Percentiles rank a stretch among this genome's conserved stretches.
Evolutionary conservation across 2,888 invertebrate species (phyloP).

Genomic region (Endotricha flammealis): DNA sequence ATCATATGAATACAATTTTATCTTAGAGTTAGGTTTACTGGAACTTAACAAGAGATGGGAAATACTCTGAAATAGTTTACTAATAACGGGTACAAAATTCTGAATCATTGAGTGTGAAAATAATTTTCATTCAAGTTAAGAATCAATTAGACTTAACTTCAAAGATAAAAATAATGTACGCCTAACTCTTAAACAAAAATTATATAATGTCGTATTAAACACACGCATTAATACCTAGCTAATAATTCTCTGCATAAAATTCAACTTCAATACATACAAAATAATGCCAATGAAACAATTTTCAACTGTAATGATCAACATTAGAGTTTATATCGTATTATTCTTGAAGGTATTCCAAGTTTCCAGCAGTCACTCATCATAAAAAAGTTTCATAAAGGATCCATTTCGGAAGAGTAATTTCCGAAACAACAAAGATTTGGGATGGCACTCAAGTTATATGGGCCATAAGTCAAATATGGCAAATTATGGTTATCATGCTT

Average conservation of each 20-base stretch:
- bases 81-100: no score
- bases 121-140: no score
- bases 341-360: conserved; percentile 5
- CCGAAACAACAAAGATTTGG: conserved; percentile 25
- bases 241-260: background rate
- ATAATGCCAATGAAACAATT: background rate
- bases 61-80: no score
- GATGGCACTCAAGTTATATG: conserved; percentile 34
- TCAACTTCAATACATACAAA: background rate
- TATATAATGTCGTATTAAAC: no score
- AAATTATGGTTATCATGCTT: conserved; percentile 1
- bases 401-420: conserved; percentile 22
- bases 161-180: no score
- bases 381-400: conserved; percentile 29
- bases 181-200: no score
- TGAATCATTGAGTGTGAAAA: no score
- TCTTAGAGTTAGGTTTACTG: no score
- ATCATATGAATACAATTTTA: no score
- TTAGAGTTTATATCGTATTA: conserved; percentile 2
- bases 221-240: conserved; percentile 7
- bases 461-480: conserved; percentile 26
- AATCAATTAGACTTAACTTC: no score
- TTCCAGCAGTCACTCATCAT: conserved; percentile 20
- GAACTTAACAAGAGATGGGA: no score
- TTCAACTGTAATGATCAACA: background rate